Conservation (phyloP, 2,888 invertebrate genomes). For the Luffia ferchaultella region DNA sequence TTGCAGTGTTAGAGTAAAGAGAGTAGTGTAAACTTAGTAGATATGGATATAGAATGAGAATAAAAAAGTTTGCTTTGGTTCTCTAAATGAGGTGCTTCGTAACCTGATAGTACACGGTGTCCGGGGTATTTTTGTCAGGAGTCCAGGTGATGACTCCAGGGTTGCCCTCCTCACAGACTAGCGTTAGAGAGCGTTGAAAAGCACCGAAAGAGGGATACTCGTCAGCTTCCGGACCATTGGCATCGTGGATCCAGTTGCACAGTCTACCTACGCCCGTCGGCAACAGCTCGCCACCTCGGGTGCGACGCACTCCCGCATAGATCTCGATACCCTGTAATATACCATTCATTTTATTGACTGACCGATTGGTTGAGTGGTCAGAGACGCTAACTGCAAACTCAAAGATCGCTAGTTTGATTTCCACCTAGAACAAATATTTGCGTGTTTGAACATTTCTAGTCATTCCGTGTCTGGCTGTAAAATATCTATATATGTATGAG, state of each 20-base stretch:
- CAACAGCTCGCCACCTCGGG: slow-evolving; percentile 71
- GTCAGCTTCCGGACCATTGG: slow-evolving; percentile 75
- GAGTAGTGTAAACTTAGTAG: not conserved
- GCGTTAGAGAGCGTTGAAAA: slow-evolving; percentile 83
- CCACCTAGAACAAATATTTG: no score
- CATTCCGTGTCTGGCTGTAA: no score
- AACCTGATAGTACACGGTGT: slow-evolving; percentile 93
- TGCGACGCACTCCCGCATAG: slow-evolving; percentile 81
- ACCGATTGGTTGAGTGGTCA: no score
- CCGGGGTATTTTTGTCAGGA: slow-evolving; percentile 85
- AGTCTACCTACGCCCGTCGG: slow-evolving; percentile 85
- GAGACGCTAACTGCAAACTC: no score
- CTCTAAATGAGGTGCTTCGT: not conserved
- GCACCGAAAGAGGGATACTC: slow-evolving; percentile 89
- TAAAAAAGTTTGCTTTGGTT: not conserved
- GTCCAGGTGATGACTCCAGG: slow-evolving; percentile 89
- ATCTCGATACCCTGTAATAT: slow-evolving; percentile 73
- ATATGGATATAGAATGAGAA: not conserved
- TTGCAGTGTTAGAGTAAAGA: not conserved
- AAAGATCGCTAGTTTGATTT: no score
- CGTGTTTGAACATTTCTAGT: no score
- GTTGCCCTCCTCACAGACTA: slow-evolving; percentile 84
- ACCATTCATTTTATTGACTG: no score
- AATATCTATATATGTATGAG: no score
- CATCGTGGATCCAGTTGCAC: slow-evolving; percentile 88